Conservation (phyloP, 2,888 invertebrate genomes). For the Plusia festucae region DNA sequence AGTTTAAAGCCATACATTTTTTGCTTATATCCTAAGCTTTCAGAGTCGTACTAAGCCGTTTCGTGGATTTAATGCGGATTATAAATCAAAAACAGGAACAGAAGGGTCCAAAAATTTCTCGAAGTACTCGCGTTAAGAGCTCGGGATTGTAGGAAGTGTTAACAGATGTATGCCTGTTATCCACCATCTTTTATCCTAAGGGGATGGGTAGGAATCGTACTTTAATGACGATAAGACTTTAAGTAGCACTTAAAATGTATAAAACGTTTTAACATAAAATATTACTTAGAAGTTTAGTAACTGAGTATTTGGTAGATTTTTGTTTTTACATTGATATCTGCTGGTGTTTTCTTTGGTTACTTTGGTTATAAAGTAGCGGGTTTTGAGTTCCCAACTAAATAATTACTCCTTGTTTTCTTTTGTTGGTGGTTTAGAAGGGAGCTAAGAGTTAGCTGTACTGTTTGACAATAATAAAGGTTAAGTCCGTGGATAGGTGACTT, state of each 20-base stretch:
- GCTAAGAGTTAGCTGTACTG: no score
- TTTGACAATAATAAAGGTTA: no score
- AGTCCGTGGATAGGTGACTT: no score
- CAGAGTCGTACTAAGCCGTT: conserved; percentile 26
- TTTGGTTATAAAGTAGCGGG: no score
- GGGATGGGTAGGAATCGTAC: neutral
- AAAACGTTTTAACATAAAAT: neutral
- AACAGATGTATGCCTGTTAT: conserved; percentile 46
- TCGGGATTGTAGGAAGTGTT: conserved; percentile 31
- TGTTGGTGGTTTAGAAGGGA: no score
- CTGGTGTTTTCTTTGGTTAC: no score
- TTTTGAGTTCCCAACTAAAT: no score
- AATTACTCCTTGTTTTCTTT: no score
- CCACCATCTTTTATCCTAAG: conserved; percentile 13
- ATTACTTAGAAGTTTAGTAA: neutral
- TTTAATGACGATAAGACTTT: neutral
- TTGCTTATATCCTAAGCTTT: conserved; percentile 35
- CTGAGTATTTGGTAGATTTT: neutral
- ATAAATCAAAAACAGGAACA: conserved; percentile 68
- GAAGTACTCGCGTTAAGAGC: conserved; percentile 37
- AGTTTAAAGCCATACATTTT: neutral
- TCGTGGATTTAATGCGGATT: conserved; percentile 65
- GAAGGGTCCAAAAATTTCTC: conserved; percentile 59
- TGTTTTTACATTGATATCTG: no score
- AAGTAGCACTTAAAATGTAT: neutral